Percentiles rank a stretch among this genome's conserved stretches.
Conservation (phyloP, 2,797 vertebrate species). For the Pseudomugil tenellus region DNA sequence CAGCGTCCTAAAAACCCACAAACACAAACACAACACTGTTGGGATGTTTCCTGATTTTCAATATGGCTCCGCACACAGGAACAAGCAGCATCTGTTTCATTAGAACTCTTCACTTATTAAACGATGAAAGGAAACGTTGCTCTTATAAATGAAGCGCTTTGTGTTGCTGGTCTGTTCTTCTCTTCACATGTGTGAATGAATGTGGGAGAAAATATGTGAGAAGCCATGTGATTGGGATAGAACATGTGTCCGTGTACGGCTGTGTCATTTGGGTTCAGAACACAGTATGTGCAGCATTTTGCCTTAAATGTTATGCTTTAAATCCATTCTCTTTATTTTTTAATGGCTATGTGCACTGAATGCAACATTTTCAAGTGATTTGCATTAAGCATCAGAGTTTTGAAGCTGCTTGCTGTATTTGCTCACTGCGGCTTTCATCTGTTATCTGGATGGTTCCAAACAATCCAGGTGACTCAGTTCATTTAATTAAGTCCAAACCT, state of each 20-base stretch:
- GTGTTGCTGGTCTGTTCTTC: conserved; percentile 39
- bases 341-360: background rate
- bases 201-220: conserved; percentile 36
- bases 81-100: conserved; percentile 59
- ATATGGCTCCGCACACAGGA: conserved; percentile 14
- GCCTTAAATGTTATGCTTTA: background rate
- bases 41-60: conserved; percentile 15
- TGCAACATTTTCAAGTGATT: too few species aligned
- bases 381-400: background rate
- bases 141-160: conserved; percentile 47
- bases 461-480: background rate
- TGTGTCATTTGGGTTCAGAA: background rate
- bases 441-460: conserved; percentile 10
- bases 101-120: conserved; percentile 34
- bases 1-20: conserved; percentile 8
- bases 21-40: background rate
- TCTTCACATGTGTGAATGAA: conserved; percentile 37
- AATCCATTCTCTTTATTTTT: background rate
- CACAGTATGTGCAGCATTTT: background rate
- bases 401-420: background rate
- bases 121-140: conserved; percentile 55
- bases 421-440: conserved; percentile 9
- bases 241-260: background rate
- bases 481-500: conserved; percentile 19
- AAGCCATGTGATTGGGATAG: conserved; percentile 2